Evolutionary conservation across 1,140 invertebrate species (phyloP).

Genomic region (Neotoxoptera formosana): DNA sequence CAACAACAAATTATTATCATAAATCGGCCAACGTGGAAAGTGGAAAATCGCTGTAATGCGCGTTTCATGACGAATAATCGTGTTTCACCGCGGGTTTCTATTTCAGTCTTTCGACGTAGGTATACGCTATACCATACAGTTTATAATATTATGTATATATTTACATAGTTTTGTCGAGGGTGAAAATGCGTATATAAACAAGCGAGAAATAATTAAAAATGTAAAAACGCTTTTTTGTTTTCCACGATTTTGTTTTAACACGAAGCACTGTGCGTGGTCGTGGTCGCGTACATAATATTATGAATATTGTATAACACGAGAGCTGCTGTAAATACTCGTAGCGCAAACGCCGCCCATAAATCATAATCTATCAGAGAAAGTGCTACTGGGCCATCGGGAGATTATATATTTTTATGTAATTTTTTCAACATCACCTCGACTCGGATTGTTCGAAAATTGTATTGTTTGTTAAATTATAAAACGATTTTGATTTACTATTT

Average conservation of each 20-base stretch:
- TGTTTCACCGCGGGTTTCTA: not conserved
- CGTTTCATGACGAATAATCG: slow-evolving; percentile 4
- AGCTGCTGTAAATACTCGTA: not conserved
- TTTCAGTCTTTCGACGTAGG: no score
- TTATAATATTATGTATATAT: no score
- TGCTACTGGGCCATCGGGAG: not conserved
- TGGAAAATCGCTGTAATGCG: not conserved
- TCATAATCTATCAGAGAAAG: not conserved
- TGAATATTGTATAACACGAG: no score
- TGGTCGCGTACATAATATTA: no score
- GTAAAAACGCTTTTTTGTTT: not conserved
- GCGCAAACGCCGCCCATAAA: not conserved
- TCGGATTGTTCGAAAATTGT: not conserved
- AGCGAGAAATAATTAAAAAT: not conserved
- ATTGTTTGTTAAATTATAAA: not conserved
- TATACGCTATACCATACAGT: no score
- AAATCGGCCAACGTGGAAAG: not conserved
- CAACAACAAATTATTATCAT: not conserved
- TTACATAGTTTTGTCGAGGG: not conserved
- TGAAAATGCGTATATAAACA: not conserved
- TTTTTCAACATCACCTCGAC: not conserved
- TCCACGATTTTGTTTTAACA: not conserved
- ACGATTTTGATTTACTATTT: not conserved
- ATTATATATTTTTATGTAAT: not conserved
- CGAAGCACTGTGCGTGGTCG: not conserved